A percentile compares a stretch with the other conserved stretches of the same genome.
Evolutionary conservation across 2,888 invertebrate species (phyloP).

Genomic region (Peribatodes rhomboidaria): DNA sequence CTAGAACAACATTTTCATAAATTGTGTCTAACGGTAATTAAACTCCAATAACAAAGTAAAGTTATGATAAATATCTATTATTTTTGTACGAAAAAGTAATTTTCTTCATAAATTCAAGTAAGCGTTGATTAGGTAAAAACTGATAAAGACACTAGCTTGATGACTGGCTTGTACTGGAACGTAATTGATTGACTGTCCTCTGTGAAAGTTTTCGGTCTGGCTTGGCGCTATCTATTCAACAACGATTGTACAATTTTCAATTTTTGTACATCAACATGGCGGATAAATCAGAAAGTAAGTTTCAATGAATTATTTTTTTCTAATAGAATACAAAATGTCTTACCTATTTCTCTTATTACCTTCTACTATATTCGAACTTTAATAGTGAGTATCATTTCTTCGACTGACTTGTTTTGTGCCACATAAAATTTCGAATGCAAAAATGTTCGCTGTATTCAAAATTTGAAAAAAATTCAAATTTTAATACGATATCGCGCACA

Average conservation of each 20-base stretch:
- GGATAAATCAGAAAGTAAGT: slow-evolving; percentile 93
- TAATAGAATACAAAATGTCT: slow-evolving; percentile 45
- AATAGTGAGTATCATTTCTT: background rate
- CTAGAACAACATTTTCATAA: too few relatives aligned
- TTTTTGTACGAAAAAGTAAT: too few relatives aligned
- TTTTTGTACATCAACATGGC: slow-evolving; percentile 90
- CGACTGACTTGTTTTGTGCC: slow-evolving; percentile 13
- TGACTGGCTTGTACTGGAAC: slow-evolving; percentile 2
- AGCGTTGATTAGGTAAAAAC: too few relatives aligned
- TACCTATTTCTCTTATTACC: slow-evolving; percentile 1
- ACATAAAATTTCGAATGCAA: slow-evolving; percentile 44
- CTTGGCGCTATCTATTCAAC: slow-evolving; percentile 81
- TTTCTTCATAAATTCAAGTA: too few relatives aligned
- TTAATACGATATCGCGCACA: slow-evolving; percentile 71
- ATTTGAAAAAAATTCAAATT: slow-evolving; percentile 87
- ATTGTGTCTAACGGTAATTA: too few relatives aligned
- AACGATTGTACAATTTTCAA: slow-evolving; percentile 62
- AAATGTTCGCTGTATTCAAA: slow-evolving; percentile 77
- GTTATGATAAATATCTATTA: too few relatives aligned
- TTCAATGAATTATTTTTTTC: slow-evolving; percentile 71
- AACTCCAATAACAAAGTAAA: too few relatives aligned
- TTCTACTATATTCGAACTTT: slow-evolving; percentile 8
- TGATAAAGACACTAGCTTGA: background rate
- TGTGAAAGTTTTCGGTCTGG: slow-evolving; percentile 1
- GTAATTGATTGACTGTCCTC: slow-evolving; percentile 4